Percentiles rank a stretch among this genome's conserved stretches.
Conservation (phyloP, 1,140 invertebrate genomes). For the Drosophila erecta region DNA sequence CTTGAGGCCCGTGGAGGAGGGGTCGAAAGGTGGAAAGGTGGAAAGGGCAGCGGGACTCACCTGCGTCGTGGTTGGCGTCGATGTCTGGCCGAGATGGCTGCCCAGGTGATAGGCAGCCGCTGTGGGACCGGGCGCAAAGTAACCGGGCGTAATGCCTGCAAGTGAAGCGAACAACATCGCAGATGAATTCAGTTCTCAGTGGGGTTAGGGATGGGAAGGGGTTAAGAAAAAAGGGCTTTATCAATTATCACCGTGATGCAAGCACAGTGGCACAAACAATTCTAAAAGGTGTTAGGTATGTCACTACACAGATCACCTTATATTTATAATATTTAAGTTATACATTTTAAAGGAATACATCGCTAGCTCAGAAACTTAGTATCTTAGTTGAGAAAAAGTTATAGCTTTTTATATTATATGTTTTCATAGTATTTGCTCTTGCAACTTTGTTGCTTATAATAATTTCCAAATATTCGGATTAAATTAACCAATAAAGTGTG, state of each 20-base stretch:
- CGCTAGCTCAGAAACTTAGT: too few species aligned
- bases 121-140: slow-evolving; percentile 84
- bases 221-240: slow-evolving; percentile 49
- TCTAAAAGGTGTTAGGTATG: not conserved
- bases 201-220: slow-evolving; percentile 7
- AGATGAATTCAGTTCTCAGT: slow-evolving; percentile 21
- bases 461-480: too few species aligned
- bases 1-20: slow-evolving; percentile 19
- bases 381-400: too few species aligned
- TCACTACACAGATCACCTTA: too few species aligned
- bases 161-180: slow-evolving; percentile 45
- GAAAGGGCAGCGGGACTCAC: slow-evolving; percentile 64
- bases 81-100: slow-evolving; percentile 84
- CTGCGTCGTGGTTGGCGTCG: slow-evolving; percentile 83
- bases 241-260: slow-evolving; percentile 47
- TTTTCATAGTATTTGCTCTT: too few species aligned
- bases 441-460: too few species aligned
- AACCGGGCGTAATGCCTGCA: slow-evolving; percentile 84
- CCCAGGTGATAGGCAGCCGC: slow-evolving; percentile 84
- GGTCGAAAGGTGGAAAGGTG: not conserved
- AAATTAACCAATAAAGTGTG: not conserved
- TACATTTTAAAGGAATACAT: too few species aligned
- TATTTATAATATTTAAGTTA: too few species aligned
- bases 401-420: too few species aligned
- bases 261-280: slow-evolving; percentile 9